Percentiles rank a stretch among this genome's conserved stretches.
These are phyloP conservation scores for Lasius fuliginosus DNA, from an alignment of 2,888 invertebrate genomes.

Conservation along the genomic window DNA sequence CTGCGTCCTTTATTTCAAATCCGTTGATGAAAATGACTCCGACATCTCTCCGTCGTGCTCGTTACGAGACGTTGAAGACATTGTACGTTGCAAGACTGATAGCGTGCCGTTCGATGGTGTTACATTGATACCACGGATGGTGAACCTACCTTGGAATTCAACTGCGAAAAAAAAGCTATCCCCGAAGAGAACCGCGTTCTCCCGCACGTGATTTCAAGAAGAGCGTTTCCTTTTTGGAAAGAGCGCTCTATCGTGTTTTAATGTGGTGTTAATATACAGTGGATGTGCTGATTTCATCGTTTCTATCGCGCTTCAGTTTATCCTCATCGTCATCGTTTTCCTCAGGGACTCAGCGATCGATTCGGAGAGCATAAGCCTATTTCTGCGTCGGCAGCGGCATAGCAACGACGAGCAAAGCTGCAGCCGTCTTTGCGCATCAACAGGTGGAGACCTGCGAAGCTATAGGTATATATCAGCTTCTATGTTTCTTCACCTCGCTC, in stretches of 20 bases:
- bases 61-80: conserved; percentile 65
- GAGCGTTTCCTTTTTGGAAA: neutral
- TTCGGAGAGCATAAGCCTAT: neutral
- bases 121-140: neutral
- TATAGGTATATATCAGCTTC: conserved; percentile 75
- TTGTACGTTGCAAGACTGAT: conserved; percentile 57
- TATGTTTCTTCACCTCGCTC: conserved; percentile 46
- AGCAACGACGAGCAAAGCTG: conserved; percentile 68
- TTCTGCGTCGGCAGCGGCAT: conserved; percentile 54
- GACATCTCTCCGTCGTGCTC: conserved; percentile 59
- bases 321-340: neutral
- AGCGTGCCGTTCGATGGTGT: conserved; percentile 22
- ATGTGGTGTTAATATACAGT: conserved; percentile 63
- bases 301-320: neutral
- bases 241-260: conserved; percentile 28
- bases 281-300: conserved; percentile 53
- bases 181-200: neutral
- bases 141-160: conserved; percentile 32
- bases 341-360: conserved; percentile 36
- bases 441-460: conserved; percentile 82
- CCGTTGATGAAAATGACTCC: conserved; percentile 62
- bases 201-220: neutral
- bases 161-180: neutral
- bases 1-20: conserved; percentile 57
- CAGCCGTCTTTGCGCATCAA: conserved; percentile 76